Conservation (phyloP, 2,797 vertebrate species). For the Fistularia commersonii region DNA sequence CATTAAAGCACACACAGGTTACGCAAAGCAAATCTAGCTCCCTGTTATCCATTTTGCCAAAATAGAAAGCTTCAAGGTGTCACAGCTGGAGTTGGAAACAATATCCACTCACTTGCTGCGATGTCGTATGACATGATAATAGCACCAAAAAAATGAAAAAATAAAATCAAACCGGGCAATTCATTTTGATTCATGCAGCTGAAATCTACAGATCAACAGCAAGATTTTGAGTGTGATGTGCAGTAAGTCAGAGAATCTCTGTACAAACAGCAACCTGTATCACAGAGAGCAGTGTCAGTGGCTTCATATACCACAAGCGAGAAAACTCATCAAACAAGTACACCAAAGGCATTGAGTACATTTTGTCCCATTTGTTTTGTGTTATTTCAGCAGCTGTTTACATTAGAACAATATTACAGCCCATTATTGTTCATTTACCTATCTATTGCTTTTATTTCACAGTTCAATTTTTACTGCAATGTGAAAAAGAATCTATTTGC, state of each 20-base stretch:
- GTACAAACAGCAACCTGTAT: conserved; percentile 79
- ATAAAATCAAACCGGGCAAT: conserved; percentile 55
- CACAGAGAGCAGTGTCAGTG: conserved; percentile 69
- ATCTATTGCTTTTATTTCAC: no score
- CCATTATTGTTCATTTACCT: conserved; percentile 32
- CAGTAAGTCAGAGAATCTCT: conserved; percentile 75
- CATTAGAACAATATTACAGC: conserved; percentile 44
- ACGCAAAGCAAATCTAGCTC: conserved; percentile 31
- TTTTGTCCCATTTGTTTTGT: conserved; percentile 55
- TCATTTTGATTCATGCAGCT: conserved; percentile 54
- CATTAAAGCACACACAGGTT: conserved; percentile 11
- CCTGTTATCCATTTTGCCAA: conserved; percentile 35
- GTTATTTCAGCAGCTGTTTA: conserved; percentile 63
- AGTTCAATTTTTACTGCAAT: no score
- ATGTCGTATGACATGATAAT: no score
- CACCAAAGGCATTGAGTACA: conserved; percentile 60
- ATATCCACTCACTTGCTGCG: conserved; percentile 41
- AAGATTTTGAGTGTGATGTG: conserved; percentile 58
- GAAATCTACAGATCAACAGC: conserved; percentile 71
- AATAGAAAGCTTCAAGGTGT: conserved; percentile 33
- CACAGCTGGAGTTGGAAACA: conserved; percentile 42
- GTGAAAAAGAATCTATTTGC: no score
- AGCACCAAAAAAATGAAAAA: no score
- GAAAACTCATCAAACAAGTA: conserved; percentile 73
- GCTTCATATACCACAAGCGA: conserved; percentile 73